These are phyloP conservation scores for Dicycla oo DNA, from an alignment of 2,888 invertebrate genomes.

Conservation along the genomic window DNA sequence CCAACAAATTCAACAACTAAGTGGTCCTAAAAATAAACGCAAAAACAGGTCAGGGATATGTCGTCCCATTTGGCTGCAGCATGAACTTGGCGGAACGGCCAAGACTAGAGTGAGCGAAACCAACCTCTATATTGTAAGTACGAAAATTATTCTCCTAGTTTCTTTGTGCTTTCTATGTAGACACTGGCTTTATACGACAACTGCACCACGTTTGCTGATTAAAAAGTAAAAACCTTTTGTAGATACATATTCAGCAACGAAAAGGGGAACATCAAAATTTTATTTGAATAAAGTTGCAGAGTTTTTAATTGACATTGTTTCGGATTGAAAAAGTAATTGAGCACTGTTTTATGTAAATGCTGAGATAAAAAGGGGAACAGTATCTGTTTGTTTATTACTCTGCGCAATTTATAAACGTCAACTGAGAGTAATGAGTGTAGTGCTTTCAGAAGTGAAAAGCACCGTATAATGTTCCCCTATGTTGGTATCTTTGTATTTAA, in stretches of 20 bases:
- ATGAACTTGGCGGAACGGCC: conserved; percentile 74
- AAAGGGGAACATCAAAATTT: conserved; percentile 53
- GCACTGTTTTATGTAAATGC: conserved; percentile 40
- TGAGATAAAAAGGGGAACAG: conserved; percentile 28
- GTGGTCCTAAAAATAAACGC: conserved; percentile 67
- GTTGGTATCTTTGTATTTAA: not conserved
- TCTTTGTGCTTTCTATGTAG: conserved; percentile 66
- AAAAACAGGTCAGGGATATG: conserved; percentile 78
- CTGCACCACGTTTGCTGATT: conserved; percentile 68
- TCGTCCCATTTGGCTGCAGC: conserved; percentile 78
- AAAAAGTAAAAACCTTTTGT: conserved; percentile 71
- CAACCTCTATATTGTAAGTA: conserved; percentile 60
- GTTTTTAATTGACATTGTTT: conserved; percentile 53
- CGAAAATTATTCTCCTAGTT: conserved; percentile 68
- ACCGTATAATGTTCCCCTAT: conserved; percentile 4
- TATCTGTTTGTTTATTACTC: conserved; percentile 43
- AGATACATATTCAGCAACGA: conserved; percentile 45
- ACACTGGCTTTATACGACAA: conserved; percentile 62
- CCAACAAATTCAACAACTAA: conserved; percentile 63
- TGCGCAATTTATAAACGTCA: conserved; percentile 41
- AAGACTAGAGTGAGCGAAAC: conserved; percentile 65
- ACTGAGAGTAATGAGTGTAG: conserved; percentile 24
- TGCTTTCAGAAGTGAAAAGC: conserved; percentile 10
- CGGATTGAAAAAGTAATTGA: conserved; percentile 45
- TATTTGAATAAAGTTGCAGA: conserved; percentile 43